Conservation (phyloP, 2,888 invertebrate species). For the Atherix ibis region DNA sequence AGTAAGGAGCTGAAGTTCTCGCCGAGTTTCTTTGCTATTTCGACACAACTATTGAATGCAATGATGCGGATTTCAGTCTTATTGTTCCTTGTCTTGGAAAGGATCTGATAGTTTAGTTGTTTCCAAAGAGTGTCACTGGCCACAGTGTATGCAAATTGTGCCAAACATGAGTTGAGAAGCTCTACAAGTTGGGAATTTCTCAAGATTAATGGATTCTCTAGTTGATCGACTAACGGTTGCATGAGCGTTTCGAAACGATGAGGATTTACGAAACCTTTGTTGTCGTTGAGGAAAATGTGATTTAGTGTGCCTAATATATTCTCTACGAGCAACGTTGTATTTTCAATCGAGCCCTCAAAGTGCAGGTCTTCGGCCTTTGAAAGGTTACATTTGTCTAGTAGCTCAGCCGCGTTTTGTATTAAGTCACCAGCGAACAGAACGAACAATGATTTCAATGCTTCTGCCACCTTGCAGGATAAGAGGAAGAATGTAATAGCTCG, state of each 20-base stretch:
- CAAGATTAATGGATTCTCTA: constrained; percentile 55
- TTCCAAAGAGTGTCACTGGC: constrained; percentile 83
- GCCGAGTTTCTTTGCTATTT: constrained; percentile 67
- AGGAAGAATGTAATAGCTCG: constrained; percentile 63
- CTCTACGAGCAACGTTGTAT: constrained; percentile 46
- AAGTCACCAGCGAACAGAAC: constrained; percentile 80
- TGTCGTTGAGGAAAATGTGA: constrained; percentile 67
- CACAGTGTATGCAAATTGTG: constrained; percentile 65
- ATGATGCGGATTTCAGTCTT: constrained; percentile 56
- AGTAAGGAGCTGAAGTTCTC: constrained; percentile 77
- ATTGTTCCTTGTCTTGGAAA: constrained; percentile 70
- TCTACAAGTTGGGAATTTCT: constrained; percentile 42
- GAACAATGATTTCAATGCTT: constrained; percentile 71
- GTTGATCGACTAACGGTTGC: constrained; percentile 77
- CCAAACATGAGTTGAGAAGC: constrained; percentile 60
- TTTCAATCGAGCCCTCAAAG: constrained; percentile 37
- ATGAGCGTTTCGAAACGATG: constrained; percentile 71
- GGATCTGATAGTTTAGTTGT: constrained; percentile 73
- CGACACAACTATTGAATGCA: constrained; percentile 55
- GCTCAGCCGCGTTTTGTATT: constrained; percentile 58
- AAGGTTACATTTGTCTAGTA: constrained; percentile 54
- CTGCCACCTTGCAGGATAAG: constrained; percentile 60
- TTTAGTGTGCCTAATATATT: constrained; percentile 60
- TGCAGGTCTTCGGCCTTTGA: constrained; percentile 34
- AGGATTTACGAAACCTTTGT: constrained; percentile 66